phyloP scores from a whole-genome alignment of 2,888 invertebrate species.

The Philaethria dido region DNA sequence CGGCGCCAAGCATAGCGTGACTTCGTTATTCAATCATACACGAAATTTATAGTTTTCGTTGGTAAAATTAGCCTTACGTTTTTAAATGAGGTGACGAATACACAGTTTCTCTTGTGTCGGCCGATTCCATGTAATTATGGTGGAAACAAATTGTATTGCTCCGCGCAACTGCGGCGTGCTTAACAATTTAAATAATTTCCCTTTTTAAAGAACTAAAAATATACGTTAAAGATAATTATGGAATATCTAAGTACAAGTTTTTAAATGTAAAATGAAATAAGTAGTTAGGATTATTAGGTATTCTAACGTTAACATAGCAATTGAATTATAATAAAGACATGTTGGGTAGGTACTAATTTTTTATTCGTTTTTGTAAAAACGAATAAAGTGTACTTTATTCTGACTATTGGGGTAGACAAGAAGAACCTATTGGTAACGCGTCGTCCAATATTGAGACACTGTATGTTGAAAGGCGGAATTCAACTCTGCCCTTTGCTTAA shows the following conservation, averaged over 20 bases:
- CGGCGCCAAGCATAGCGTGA: conserved; percentile 62
- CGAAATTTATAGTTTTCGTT: conserved; percentile 63
- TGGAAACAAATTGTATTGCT: conserved; percentile 15
- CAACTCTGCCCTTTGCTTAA: too few species aligned
- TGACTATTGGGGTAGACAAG: too few species aligned
- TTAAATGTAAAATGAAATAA: not conserved
- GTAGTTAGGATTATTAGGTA: too few species aligned
- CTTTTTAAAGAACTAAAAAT: conserved; percentile 1
- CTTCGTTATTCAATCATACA: conserved; percentile 60
- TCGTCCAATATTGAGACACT: too few species aligned
- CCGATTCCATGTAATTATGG: conserved; percentile 19
- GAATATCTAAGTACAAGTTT: not conserved
- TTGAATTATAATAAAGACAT: too few species aligned
- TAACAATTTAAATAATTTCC: conserved; percentile 18
- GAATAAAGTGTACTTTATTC: too few species aligned
- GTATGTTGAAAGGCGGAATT: too few species aligned
- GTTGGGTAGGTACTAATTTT: too few species aligned
- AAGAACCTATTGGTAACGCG: too few species aligned
- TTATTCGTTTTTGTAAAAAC: too few species aligned
- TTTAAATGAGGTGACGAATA: conserved; percentile 43
- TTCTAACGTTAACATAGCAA: too few species aligned
- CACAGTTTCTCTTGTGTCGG: conserved; percentile 29
- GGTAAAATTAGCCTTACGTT: conserved; percentile 57
- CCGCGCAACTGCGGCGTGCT: conserved; percentile 5
- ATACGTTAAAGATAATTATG: not conserved